phyloP scores from a whole-genome alignment of 1,140 invertebrate species.

The Drosophila gunungcola region DNA sequence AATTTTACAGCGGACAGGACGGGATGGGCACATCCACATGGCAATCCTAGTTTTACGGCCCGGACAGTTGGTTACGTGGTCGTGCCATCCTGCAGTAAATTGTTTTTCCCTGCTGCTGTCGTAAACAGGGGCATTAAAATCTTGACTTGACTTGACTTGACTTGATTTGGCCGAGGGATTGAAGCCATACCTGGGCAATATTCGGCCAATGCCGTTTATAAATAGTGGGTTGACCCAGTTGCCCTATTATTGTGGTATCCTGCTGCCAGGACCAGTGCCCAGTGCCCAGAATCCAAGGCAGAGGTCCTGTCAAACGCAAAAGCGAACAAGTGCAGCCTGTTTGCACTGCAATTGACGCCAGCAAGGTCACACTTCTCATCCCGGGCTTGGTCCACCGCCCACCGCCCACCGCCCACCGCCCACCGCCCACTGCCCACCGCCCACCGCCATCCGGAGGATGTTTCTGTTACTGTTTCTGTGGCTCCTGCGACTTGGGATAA shows the following conservation, averaged over 20 bases:
- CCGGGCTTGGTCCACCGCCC: conserved; percentile 7
- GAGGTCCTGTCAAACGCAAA: conserved; percentile 33
- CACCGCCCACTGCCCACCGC: conserved; percentile 13
- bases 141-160: conserved; percentile 17
- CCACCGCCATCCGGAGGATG: conserved; percentile 11
- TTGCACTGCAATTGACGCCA: conserved; percentile 23
- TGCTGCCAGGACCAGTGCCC: conserved; percentile 2
- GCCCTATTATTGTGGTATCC: not conserved
- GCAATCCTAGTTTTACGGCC: conserved; percentile 20
- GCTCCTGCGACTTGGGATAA: conserved; percentile 22
- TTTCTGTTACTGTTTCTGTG: not conserved
- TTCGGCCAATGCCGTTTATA: conserved; percentile 28
- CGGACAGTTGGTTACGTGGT: conserved; percentile 32
- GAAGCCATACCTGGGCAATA: conserved; percentile 5
- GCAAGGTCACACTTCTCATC: conserved; percentile 33
- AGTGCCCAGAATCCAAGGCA: not conserved
- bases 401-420: conserved; percentile 5
- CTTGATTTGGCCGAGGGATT: conserved; percentile 26
- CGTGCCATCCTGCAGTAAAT: conserved; percentile 31
- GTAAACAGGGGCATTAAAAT: conserved; percentile 46
- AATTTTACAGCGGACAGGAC: conserved; percentile 50
- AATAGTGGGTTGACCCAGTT: conserved; percentile 38
- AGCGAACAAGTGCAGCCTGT: conserved; percentile 29
- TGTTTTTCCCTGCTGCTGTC: conserved; percentile 40
- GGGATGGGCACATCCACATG: conserved; percentile 1